Base-by-base conservation (phyloP, 2,888 invertebrate species). In the Cyclophora punctaria region DNA sequence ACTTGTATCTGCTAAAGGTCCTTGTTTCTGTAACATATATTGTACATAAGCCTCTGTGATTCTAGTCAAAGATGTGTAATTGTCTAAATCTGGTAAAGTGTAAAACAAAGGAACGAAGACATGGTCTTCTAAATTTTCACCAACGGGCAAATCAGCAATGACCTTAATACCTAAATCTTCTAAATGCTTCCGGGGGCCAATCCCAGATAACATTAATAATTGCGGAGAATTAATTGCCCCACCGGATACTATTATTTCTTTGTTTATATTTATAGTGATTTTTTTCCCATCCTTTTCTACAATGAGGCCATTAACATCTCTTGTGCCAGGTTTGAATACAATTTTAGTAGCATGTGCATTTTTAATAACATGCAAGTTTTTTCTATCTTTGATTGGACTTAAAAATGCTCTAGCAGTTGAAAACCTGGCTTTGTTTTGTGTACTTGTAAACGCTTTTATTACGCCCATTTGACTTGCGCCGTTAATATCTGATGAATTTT, bases 351-450 rank as follows among this genome's bases (percentile, higher is more conserved):
- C 92, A n/a, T 82, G 69, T 1, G 90, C 83, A 55, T 90, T 75
- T 56, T 90, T 91, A 2, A 89, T 71, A 0, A 90, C 74, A 48
- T 86, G 78, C 5, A 90, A 64, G 61, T 89, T 89, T 42, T 71
- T 62, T 52, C 83, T 73, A 3, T 78, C 67, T 64, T 75, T 83
- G 0, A 73, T 58, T 2, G 78, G 75, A 4, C 71, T 69, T 4
- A 91, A 67, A 62, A 88, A 93, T 45, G 90, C 89, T 59, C 85
- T 83, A 1, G 90, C 87, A 0, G 90, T 89, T 56, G 90, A 89
- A 48, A 80, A 83, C 53, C 90, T 74, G 4, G 67, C 60, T 0
- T 90, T 90, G 37, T 78, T 68, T 60, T 85, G 83, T 49, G 83
- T 78, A 33, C 83, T 90, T 5, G 75, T 79, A 50, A 82, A 83